A percentile compares a stretch with the other conserved stretches of the same genome.
phyloP scores from a whole-genome alignment of 64 coral and sea anemone genomes.

The Pocillopora verrucosa region DNA sequence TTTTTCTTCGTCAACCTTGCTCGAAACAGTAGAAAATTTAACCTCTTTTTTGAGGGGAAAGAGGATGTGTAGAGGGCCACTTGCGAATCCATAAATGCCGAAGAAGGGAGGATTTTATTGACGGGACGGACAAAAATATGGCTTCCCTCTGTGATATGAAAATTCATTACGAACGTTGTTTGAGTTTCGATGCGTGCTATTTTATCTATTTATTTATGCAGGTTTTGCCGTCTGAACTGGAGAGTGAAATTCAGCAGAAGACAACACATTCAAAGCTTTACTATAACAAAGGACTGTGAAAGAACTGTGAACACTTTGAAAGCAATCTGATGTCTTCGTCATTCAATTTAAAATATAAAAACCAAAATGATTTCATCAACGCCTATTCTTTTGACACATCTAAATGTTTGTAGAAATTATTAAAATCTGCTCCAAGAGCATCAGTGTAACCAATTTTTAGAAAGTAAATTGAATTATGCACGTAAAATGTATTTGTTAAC shows the following conservation, averaged over 20 bases:
- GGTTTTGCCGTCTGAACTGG: conserved; percentile 42
- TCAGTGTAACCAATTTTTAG: neutral
- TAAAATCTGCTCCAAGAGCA: neutral
- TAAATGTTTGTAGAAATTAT: neutral
- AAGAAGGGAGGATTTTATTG: neutral
- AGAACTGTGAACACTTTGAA: neutral
- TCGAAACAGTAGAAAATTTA: no score
- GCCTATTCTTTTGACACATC: neutral
- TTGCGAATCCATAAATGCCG: no score
- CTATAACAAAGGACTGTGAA: conserved; percentile 64
- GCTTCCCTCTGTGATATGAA: no score
- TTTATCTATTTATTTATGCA: neutral
- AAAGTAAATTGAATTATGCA: neutral
- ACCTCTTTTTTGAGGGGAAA: no score
- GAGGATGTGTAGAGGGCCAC: no score
- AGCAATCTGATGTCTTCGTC: neutral
- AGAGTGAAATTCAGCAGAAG: conserved; percentile 53
- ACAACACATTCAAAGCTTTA: conserved; percentile 36
- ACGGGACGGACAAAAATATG: neutral
- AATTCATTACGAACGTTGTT: neutral
- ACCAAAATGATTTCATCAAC: no score
- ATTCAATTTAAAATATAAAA: neutral
- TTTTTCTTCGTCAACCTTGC: no score
- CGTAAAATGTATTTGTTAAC: no score
- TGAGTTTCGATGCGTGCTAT: neutral